Base-by-base conservation (phyloP, 1,140 invertebrate species). In the Drosophila nasuta region DNA sequence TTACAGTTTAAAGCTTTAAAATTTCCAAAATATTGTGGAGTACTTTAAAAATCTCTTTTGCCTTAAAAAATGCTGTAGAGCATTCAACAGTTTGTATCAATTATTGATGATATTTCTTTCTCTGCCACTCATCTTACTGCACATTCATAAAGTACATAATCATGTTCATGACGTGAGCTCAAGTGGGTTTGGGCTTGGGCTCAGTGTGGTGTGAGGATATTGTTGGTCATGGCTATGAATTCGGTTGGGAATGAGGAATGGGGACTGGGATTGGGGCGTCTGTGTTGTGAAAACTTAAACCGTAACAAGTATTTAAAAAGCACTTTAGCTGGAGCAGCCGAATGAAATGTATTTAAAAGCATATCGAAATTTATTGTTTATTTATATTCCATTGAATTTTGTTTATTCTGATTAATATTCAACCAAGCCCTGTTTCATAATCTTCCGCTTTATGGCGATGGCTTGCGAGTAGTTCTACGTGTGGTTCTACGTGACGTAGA, bases 71-170 rank as follows among this genome's bases (percentile, higher is more conserved):
- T 41, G 11, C 38, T 11, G 4, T 54, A 54, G 51, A 35, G 51
- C 25, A 54, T 54, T 35, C 7, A 3, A 1, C 1, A 54, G 30
- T 11, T 11, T 33, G 25, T 10, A n/a, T 46, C 15, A 17, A 1
- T 28, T 15, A 11, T 17, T 5, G 25, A 60, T 46, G 2, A 30
- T 17, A 33, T 60, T 17, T 49, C 28, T 25, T n/a, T 43, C 25
- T 28, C 28, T 59, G 60, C 28, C 25, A 48, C 81, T 79, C 67
- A 66, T 75, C 68, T 63, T 56, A 54, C 73, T 82, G 77, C 83
- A 88, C 83, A 87, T 88, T 88, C 80, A 87, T 87, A 87, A 87
- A 87, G 83, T 87, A 82, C 83, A 88, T 88, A 87, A 87, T 87
- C 83, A 82, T 87, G 83, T 87, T 87, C 83, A 87, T 87, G 83